These are phyloP conservation scores for Nysson spinosus DNA, from an alignment of 2,888 invertebrate species.

Conservation along the genomic window DNA sequence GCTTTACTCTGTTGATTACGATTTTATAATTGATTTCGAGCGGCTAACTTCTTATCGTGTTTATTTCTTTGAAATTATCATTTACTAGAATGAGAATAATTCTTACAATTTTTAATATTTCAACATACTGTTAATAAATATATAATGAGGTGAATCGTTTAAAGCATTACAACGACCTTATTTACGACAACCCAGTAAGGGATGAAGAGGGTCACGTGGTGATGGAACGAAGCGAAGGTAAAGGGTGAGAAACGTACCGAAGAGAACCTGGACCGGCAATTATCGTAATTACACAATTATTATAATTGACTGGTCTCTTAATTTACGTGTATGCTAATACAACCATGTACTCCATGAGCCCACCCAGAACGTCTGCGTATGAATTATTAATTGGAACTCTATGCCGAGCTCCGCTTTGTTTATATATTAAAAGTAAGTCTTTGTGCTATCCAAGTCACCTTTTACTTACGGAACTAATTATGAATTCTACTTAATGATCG, in stretches of 20 bases:
- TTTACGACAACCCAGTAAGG: constrained; percentile 6
- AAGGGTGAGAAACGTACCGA: constrained; percentile 22
- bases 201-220: constrained; percentile 3
- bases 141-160: background rate
- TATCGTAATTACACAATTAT: constrained; percentile 66
- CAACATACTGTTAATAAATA: background rate
- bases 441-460: constrained; percentile 28
- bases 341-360: constrained; percentile 27
- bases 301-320: constrained; percentile 63
- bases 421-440: constrained; percentile 62
- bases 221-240: constrained; percentile 11
- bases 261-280: constrained; percentile 39
- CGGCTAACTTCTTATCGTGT: too few species aligned
- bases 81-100: too few species aligned
- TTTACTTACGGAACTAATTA: too few species aligned
- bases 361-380: constrained; percentile 62
- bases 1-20: too few species aligned
- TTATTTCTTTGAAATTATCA: too few species aligned
- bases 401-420: constrained; percentile 46
- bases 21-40: too few species aligned
- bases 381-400: constrained; percentile 69
- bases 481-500: too few species aligned
- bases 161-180: constrained; percentile 2
- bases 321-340: constrained; percentile 65
- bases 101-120: too few species aligned